phyloP scores from a whole-genome alignment of 2,888 invertebrate species.

The Crossocerus cetratus region DNA sequence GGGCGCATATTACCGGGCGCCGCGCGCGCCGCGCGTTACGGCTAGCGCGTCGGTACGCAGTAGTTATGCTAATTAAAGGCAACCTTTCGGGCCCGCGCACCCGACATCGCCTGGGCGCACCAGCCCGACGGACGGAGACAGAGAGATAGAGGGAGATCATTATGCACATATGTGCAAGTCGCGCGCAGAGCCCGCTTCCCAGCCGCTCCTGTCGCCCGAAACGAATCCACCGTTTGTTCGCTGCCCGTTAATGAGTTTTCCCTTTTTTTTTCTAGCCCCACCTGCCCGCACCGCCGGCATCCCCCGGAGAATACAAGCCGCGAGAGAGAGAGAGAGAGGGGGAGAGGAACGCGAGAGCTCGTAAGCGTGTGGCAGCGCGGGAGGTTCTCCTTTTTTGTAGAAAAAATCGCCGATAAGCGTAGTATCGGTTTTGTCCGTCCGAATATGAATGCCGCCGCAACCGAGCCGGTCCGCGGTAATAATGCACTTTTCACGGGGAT shows the following conservation, averaged over 20 bases:
- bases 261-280: not conserved
- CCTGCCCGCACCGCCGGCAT: not conserved
- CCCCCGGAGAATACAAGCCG: no score
- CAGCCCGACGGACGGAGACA: not conserved
- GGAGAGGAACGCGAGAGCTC: no score
- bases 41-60: slow-evolving; percentile 66
- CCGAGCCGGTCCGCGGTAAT: slow-evolving; percentile 33
- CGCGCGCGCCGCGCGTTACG: slow-evolving; percentile 67
- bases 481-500: slow-evolving; percentile 38
- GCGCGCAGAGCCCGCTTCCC: not conserved
- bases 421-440: slow-evolving; percentile 43
- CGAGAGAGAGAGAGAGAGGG: no score
- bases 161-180: slow-evolving; percentile 57
- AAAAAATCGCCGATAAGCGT: slow-evolving; percentile 47
- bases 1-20: slow-evolving; percentile 76
- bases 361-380: not conserved
- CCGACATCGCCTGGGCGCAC: slow-evolving; percentile 42
- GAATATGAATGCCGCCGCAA: slow-evolving; percentile 46
- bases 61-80: slow-evolving; percentile 74
- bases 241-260: slow-evolving; percentile 29
- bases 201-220: slow-evolving; percentile 37
- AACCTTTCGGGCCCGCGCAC: slow-evolving; percentile 50
- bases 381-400: not conserved
- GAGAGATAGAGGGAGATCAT: slow-evolving; percentile 42
- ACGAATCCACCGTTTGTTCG: slow-evolving; percentile 20